These are phyloP conservation scores for Platalea minor DNA, from an alignment of 2,797 vertebrate species.

Conservation along the genomic window DNA sequence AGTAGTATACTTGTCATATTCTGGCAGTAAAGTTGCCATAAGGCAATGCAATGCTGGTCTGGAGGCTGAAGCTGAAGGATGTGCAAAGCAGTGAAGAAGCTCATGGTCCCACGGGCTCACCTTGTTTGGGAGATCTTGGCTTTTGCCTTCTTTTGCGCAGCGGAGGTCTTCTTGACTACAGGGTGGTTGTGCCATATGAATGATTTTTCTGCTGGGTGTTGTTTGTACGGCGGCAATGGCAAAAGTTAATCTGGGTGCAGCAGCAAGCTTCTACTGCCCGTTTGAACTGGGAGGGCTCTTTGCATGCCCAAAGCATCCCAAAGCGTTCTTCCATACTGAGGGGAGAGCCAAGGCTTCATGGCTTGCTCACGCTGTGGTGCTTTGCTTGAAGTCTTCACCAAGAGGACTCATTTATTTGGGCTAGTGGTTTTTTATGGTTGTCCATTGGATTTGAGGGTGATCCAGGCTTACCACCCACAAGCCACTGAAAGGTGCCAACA, in stretches of 20 bases:
- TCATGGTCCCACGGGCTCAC: background rate
- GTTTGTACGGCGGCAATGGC: background rate
- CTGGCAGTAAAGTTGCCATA: fast-evolving
- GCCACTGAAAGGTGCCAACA: background rate
- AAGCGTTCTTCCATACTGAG: background rate
- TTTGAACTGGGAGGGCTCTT: background rate
- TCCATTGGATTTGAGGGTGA: background rate
- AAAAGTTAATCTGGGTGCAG: background rate
- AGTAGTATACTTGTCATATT: background rate
- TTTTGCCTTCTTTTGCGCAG: background rate
- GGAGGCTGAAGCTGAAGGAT: background rate
- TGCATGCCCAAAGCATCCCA: background rate
- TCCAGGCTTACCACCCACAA: background rate
- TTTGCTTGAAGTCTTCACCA: background rate
- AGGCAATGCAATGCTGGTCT: background rate
- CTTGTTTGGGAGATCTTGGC: background rate
- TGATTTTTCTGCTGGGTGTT: background rate
- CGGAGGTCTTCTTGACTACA: background rate
- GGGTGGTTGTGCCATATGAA: background rate
- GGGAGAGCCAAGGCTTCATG: background rate
- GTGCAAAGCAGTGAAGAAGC: background rate
- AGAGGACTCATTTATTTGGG: background rate
- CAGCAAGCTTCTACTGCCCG: background rate
- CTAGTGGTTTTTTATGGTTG: background rate
- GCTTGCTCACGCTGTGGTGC: background rate